Percentiles rank a stretch among this genome's conserved stretches.
These are phyloP conservation scores for Apistogramma diplotaenia DNA, from an alignment of 2,113 vertebrate species.

Conservation along the genomic window DNA sequence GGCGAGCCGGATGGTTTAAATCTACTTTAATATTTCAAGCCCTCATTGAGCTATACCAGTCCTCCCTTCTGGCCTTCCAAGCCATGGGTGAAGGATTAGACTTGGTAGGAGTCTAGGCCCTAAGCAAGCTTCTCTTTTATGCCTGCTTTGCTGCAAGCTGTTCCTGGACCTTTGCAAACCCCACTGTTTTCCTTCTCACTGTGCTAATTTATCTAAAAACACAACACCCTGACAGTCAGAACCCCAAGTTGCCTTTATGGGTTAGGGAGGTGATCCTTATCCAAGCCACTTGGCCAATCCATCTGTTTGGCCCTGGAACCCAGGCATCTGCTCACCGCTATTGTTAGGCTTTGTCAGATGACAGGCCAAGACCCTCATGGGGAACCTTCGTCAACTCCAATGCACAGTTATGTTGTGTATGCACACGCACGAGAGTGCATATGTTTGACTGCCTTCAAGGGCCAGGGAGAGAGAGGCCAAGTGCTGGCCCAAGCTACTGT, in stretches of 20 bases:
- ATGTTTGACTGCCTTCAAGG: constrained; percentile 51
- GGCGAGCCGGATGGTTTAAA: constrained; percentile 37
- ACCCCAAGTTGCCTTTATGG: constrained; percentile 62
- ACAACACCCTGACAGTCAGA: constrained; percentile 72
- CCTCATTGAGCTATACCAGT: constrained; percentile 33
- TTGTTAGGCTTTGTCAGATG: constrained; percentile 78
- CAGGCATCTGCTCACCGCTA: constrained; percentile 76
- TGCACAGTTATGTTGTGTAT: constrained; percentile 41
- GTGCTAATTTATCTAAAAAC: constrained; percentile 77
- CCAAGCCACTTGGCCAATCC: constrained; percentile 72
- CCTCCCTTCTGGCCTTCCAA: constrained; percentile 43
- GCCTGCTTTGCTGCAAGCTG: constrained; percentile 72
- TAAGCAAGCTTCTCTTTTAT: constrained; percentile 55
- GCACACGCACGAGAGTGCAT: constrained; percentile 17
- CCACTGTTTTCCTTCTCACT: constrained; percentile 65
- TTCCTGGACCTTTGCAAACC: constrained; percentile 63
- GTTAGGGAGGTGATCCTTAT: constrained; percentile 69
- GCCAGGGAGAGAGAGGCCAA: constrained; percentile 53
- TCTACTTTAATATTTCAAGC: constrained; percentile 62
- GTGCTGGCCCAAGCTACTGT: constrained; percentile 60
- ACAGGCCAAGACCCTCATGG: constrained; percentile 76
- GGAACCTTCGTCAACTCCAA: constrained; percentile 59
- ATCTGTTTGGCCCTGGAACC: constrained; percentile 77
- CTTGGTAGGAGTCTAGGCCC: constrained; percentile 55
- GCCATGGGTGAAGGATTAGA: constrained; percentile 69